phyloP scores from a whole-genome alignment of 2,888 invertebrate genomes.

The Amphipoea lucens region DNA sequence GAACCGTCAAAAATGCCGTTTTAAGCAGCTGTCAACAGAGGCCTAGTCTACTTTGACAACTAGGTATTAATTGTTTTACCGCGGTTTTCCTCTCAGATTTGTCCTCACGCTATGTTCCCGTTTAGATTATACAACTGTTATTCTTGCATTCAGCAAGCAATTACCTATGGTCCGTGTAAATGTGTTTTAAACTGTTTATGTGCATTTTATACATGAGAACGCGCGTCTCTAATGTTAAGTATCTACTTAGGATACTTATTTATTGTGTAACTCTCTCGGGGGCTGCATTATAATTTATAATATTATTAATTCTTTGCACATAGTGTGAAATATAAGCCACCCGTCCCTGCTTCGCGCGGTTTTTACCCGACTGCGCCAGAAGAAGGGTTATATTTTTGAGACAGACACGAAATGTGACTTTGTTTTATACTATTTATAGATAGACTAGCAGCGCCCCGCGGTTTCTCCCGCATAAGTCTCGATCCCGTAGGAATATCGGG shows the following conservation, averaged over 20 bases:
- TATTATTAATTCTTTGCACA: conserved; percentile 32
- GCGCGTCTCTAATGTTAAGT: conserved; percentile 10
- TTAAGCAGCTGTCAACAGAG: too few species aligned
- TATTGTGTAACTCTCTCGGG: conserved; percentile 20
- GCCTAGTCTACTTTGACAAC: too few species aligned
- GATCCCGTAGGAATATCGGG: too few species aligned
- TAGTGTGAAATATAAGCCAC: conserved; percentile 18
- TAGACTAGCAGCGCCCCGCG: neutral
- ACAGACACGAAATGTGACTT: too few species aligned
- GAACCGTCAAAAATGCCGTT: too few species aligned
- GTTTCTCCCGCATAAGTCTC: too few species aligned
- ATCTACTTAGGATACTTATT: neutral
- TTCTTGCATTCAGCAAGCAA: conserved; percentile 15
- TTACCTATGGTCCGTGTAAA: conserved; percentile 13
- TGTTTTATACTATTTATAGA: neutral
- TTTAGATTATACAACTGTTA: conserved; percentile 16
- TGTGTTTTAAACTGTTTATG: conserved; percentile 15
- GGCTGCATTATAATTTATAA: neutral
- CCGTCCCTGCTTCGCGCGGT: neutral
- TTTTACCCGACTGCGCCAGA: neutral
- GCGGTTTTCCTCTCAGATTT: neutral
- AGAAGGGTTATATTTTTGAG: too few species aligned
- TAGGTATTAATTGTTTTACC: too few species aligned
- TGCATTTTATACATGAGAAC: conserved; percentile 11
- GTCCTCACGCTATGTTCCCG: neutral